These are phyloP conservation scores for Drosophila seguyi DNA, from an alignment of 1,140 invertebrate genomes.

Conservation along the genomic window DNA sequence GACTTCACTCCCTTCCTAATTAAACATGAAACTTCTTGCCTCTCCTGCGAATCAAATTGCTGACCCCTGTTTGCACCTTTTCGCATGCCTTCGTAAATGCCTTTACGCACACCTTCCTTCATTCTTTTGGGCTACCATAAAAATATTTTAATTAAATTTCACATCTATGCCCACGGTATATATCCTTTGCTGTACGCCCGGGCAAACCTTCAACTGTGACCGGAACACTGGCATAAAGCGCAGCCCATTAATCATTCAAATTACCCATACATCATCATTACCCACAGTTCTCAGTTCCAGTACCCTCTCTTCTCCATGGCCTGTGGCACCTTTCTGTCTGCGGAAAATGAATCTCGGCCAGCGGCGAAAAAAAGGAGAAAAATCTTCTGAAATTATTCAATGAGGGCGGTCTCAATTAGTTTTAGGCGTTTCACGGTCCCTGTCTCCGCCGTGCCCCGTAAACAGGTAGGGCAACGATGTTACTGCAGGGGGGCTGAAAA, in stretches of 20 bases:
- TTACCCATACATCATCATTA: slow-evolving; percentile 83
- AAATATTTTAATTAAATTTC: slow-evolving; percentile 83
- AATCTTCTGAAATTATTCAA: slow-evolving; percentile 77
- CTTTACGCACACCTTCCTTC: slow-evolving; percentile 39
- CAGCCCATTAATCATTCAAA: slow-evolving; percentile 80
- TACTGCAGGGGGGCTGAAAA: slow-evolving; percentile 23
- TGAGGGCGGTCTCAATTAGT: slow-evolving; percentile 84
- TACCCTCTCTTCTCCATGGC: neutral
- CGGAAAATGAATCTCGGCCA: slow-evolving; percentile 33
- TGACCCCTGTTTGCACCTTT: slow-evolving; percentile 23
- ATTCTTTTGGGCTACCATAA: slow-evolving; percentile 62
- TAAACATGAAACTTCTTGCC: neutral
- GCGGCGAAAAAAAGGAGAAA: slow-evolving; percentile 42
- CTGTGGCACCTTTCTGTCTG: slow-evolving; percentile 69
- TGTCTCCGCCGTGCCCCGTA: slow-evolving; percentile 11
- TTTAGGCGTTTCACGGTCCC: slow-evolving; percentile 69
- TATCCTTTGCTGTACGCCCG: slow-evolving; percentile 61
- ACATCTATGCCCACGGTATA: slow-evolving; percentile 62
- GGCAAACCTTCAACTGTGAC: slow-evolving; percentile 49
- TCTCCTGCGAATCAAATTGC: slow-evolving; percentile 20
- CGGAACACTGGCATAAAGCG: slow-evolving; percentile 75
- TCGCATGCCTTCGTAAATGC: slow-evolving; percentile 45
- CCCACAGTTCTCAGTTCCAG: slow-evolving; percentile 49
- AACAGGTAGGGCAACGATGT: slow-evolving; percentile 56
- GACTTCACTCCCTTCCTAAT: neutral